These are phyloP conservation scores for Mesodorylaimus sp. DNA, from an alignment of 2,888 invertebrate genomes.

Conservation along the genomic window DNA sequence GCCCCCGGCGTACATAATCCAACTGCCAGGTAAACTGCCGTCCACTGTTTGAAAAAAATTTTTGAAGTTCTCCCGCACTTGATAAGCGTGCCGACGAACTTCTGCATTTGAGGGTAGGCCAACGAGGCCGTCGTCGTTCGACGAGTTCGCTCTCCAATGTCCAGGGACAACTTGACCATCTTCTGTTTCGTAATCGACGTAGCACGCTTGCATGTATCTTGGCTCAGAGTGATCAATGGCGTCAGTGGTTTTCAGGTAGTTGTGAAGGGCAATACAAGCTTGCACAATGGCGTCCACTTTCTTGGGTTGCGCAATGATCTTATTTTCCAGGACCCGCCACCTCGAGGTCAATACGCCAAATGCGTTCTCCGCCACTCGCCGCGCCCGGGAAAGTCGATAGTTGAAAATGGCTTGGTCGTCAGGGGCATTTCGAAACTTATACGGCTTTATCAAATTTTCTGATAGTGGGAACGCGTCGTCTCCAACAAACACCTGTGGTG, in stretches of 20 bases:
- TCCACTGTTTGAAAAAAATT: background rate
- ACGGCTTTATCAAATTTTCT: background rate
- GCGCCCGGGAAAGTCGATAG: slow-evolving; percentile 10
- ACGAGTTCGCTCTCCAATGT: too few species aligned
- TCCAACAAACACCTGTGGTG: background rate
- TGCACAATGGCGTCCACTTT: background rate
- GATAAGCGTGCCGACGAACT: too few species aligned
- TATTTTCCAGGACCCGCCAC: background rate
- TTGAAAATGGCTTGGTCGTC: slow-evolving; percentile 6
- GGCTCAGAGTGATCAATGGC: too few species aligned
- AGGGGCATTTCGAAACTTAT: background rate
- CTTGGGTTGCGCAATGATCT: background rate
- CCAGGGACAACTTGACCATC: too few species aligned
- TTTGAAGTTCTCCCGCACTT: background rate
- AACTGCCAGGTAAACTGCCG: background rate
- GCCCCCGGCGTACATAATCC: background rate
- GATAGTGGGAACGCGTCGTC: background rate
- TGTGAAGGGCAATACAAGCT: background rate
- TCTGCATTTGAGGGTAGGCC: too few species aligned
- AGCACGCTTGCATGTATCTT: too few species aligned
- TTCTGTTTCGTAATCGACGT: too few species aligned
- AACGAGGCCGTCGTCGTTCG: too few species aligned
- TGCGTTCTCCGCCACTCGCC: slow-evolving; percentile 13
- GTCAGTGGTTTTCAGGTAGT: too few species aligned
- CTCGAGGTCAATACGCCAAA: slow-evolving; percentile 9